Conservation (phyloP, 2,797 vertebrate genomes). For the Petrocephalus sullivani region DNA sequence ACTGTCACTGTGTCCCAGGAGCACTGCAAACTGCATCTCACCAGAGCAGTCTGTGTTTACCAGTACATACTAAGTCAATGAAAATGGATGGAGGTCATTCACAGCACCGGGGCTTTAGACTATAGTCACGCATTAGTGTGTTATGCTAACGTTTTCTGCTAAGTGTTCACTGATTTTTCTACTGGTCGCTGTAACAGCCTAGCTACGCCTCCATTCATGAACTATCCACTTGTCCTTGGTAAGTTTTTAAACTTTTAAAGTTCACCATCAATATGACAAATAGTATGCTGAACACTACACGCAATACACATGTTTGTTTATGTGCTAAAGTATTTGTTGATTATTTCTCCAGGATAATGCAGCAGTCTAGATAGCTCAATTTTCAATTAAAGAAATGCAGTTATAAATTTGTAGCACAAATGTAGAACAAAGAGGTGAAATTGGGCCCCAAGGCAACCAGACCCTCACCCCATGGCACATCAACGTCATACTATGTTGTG, state of each 20-base stretch:
- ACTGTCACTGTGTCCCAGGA: background rate
- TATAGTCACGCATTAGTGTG: background rate
- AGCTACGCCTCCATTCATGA: background rate
- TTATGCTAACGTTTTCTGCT: background rate
- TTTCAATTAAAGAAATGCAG: background rate
- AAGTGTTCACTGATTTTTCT: background rate
- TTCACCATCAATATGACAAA: background rate
- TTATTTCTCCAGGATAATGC: background rate
- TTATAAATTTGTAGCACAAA: background rate
- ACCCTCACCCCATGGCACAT: background rate
- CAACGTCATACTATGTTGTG: background rate
- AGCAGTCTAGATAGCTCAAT: background rate
- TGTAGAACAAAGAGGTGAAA: background rate
- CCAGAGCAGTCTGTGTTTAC: background rate
- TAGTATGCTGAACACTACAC: background rate
- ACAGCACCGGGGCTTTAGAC: background rate
- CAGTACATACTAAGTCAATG: background rate
- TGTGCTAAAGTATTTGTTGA: background rate
- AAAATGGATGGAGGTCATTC: background rate
- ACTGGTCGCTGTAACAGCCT: background rate
- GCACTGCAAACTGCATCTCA: background rate
- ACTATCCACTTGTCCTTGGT: background rate
- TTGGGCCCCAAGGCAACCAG: background rate
- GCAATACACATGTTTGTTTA: background rate
- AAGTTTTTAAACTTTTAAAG: background rate